Base-by-base conservation (phyloP, 2,797 vertebrate genomes). In the Syndactyla subalaris region DNA sequence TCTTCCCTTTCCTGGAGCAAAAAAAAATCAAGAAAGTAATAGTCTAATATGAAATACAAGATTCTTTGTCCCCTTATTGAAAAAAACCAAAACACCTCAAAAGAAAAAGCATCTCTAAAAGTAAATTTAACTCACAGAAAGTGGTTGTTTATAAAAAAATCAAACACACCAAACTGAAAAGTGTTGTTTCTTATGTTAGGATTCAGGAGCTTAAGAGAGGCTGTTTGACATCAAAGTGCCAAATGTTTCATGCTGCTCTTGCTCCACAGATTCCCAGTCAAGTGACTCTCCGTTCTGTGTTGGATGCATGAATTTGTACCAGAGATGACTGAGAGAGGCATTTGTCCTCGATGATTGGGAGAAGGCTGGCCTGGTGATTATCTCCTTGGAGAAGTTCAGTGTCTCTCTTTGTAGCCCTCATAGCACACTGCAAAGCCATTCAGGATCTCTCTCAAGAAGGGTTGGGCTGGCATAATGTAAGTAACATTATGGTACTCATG, bases 291-390 rank as follows among this genome's bases (percentile, higher is more conserved):
- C 3, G 5, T 54, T 79, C 81, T 76, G n/a, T 39, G 20, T n/a
- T 71, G 93, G 78, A 46, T 74, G 68, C 41, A 45, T 9, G 57
- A 51, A 36, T 13, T 21, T 22, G 66, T 22, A 22, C 30, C 14
- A 14, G 43, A 2, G 16, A 21, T 24, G 48, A 76, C n/a, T 20
- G n/a, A 34, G 15, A 45, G 38, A 86, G 32, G 5, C 0, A 1
- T 23, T 61, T 74, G 61, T 61, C 27, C n/a, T 88, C 0, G 0
- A 1, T 29, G 73, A 20, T 0, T 84, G 61, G 39, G 27, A 55
- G n/a, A 22, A 66, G 75, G 41, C 34, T 70, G n/a, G 11, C 54
- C 54, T 78, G 73, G 13, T 55, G 65, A 27, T 57, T 19, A 15
- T 21, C 43, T 54, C 57, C 65, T 36, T 71, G 65, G 36, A 89